These are phyloP conservation scores for Falcaria lacertinaria DNA, from an alignment of 2,888 invertebrate genomes.

Conservation along the genomic window DNA sequence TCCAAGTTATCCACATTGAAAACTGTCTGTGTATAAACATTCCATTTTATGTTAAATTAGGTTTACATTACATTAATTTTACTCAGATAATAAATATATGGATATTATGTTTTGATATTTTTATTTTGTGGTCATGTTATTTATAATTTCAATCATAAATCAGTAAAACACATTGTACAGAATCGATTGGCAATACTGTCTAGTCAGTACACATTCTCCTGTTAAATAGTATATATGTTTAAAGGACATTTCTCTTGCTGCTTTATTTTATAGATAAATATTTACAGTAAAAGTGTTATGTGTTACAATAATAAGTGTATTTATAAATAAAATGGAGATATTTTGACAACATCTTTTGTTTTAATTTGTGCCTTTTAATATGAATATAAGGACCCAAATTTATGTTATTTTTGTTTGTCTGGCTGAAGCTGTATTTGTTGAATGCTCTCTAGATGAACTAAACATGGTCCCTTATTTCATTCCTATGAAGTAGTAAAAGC, in stretches of 20 bases:
- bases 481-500: no score
- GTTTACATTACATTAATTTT: no score
- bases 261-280: not conserved
- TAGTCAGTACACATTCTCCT: conserved; percentile 5
- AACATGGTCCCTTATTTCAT: no score
- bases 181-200: conserved; percentile 5
- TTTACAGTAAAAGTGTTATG: not conserved
- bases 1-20: not conserved
- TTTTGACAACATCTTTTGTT: conserved; percentile 16
- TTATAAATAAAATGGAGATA: conserved; percentile 13
- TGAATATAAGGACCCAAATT: no score
- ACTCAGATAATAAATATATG: no score
- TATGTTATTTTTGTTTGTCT: no score
- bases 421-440: no score
- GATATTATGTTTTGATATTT: no score
- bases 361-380: not conserved
- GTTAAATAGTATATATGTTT: not conserved
- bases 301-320: conserved; percentile 4
- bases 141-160: not conserved
- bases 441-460: no score
- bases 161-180: not conserved
- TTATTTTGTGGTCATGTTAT: no score
- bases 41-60: not conserved
- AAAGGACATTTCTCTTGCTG: not conserved
- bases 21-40: not conserved